Evolutionary conservation across 2,888 invertebrate species (phyloP).

Genomic region (Neoitamus cyanurus): DNA sequence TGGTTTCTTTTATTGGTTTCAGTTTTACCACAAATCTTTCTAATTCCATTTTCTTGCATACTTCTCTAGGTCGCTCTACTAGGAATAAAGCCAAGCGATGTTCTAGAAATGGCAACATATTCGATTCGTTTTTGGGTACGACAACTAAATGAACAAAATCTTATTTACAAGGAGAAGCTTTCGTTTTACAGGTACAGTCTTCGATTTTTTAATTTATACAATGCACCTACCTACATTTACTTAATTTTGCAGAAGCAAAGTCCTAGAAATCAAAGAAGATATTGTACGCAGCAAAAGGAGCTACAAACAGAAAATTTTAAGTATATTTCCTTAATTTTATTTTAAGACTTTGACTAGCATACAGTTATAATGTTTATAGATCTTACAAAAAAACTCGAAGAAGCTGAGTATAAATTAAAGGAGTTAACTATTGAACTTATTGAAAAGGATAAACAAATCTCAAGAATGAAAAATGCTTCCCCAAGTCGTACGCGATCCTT

Average conservation of each 20-base stretch:
- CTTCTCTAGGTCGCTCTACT: slow-evolving; percentile 63
- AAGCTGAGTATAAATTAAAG: slow-evolving; percentile 36
- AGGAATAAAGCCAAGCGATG: slow-evolving; percentile 62
- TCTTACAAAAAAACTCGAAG: slow-evolving; percentile 7
- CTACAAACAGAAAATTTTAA: slow-evolving; percentile 23
- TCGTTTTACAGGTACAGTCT: slow-evolving; percentile 39
- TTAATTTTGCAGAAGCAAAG: not conserved
- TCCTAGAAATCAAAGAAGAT: not conserved
- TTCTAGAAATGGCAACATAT: slow-evolving; percentile 64
- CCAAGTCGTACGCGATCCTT: not conserved
- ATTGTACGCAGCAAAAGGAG: slow-evolving; percentile 65
- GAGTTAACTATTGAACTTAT: slow-evolving; percentile 16
- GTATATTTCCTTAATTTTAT: slow-evolving; percentile 18
- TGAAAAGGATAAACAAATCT: slow-evolving; percentile 8
- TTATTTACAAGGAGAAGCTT: slow-evolving; percentile 13
- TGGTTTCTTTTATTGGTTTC: too few relatives aligned
- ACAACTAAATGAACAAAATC: slow-evolving; percentile 59
- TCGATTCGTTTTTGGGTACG: slow-evolving; percentile 67
- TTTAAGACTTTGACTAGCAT: not conserved
- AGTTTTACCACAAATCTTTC: too few relatives aligned
- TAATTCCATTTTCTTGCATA: too few relatives aligned
- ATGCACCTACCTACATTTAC: not conserved
- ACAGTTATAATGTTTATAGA: slow-evolving; percentile 15
- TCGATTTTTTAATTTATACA: not conserved
- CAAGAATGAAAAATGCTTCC: not conserved